A percentile compares a stretch with the other conserved stretches of the same genome.
These are phyloP conservation scores for Ammodytes marinus DNA, from an alignment of 2,113 vertebrate species.

Conservation along the genomic window DNA sequence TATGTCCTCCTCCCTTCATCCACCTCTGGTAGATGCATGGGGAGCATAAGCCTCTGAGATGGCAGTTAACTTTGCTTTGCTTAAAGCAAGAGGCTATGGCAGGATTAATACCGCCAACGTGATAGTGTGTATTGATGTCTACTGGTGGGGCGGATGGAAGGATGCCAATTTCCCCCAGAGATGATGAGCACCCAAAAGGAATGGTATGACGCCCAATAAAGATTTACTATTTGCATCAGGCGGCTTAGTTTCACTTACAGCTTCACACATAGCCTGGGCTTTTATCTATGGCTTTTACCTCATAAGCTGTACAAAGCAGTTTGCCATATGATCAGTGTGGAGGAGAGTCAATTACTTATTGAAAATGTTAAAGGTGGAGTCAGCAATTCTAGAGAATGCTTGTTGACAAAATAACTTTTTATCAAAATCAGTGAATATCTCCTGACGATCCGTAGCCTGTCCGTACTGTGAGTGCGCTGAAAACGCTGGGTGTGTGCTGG, in stretches of 20 bases:
- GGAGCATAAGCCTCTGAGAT: conserved; percentile 26
- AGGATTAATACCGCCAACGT: conserved; percentile 65
- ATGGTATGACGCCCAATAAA: conserved; percentile 68
- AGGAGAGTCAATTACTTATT: neutral
- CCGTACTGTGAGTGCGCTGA: no score
- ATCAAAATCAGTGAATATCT: no score
- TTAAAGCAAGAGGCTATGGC: conserved; percentile 51
- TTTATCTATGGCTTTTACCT: conserved; percentile 23
- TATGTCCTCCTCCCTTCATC: conserved; percentile 29
- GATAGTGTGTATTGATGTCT: conserved; percentile 69
- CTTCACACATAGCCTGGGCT: conserved; percentile 8
- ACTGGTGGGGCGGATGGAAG: conserved; percentile 25
- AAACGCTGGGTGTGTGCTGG: no score
- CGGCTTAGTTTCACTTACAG: conserved; percentile 61
- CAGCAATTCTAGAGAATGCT: no score
- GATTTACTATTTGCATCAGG: conserved; percentile 70
- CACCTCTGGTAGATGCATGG: conserved; percentile 46
- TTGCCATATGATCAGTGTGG: conserved; percentile 9
- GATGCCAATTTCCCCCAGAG: conserved; percentile 44
- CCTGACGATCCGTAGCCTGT: no score
- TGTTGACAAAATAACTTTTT: no score
- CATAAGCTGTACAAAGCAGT: conserved; percentile 35
- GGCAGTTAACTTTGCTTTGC: conserved; percentile 66
- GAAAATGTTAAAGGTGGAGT: no score
- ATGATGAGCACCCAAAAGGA: conserved; percentile 61